Conservation (phyloP, 2,888 invertebrate species). For the Microplitis deprimator region DNA sequence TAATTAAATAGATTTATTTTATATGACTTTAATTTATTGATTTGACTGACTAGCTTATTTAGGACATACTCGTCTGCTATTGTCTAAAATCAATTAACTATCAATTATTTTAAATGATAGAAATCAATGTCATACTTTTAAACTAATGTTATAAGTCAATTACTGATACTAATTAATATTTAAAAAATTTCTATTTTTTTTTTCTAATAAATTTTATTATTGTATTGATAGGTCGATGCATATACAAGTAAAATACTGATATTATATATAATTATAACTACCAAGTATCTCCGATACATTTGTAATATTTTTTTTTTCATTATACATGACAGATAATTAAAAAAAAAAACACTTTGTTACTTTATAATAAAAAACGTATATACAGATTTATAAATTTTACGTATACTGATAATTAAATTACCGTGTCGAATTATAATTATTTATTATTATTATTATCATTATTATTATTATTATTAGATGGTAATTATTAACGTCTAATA, state of each 20-base stretch:
- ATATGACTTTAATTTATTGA: neutral
- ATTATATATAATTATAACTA: neutral
- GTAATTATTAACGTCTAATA: neutral
- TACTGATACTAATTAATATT: constrained; percentile 6
- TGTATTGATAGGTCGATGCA: neutral
- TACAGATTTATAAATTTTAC: too few species aligned
- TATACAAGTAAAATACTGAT: neutral
- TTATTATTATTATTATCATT: too few species aligned
- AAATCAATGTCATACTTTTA: neutral
- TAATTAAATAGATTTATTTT: neutral
- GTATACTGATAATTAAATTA: too few species aligned
- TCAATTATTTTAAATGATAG: constrained; percentile 8
- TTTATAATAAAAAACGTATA: too few species aligned
- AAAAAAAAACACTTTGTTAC: too few species aligned
- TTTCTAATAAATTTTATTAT: neutral
- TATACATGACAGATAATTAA: neutral
- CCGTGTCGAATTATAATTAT: too few species aligned
- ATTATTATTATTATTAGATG: neutral
- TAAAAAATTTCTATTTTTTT: neutral
- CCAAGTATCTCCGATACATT: neutral
- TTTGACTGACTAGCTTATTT: neutral
- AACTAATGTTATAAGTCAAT: neutral
- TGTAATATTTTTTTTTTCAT: neutral
- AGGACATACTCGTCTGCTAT: neutral
- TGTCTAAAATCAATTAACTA: constrained; percentile 1